Percentiles rank a stretch among this genome's conserved stretches.
phyloP scores from a whole-genome alignment of 2,113 vertebrate genomes.

The Datnioides undecimradiatus region DNA sequence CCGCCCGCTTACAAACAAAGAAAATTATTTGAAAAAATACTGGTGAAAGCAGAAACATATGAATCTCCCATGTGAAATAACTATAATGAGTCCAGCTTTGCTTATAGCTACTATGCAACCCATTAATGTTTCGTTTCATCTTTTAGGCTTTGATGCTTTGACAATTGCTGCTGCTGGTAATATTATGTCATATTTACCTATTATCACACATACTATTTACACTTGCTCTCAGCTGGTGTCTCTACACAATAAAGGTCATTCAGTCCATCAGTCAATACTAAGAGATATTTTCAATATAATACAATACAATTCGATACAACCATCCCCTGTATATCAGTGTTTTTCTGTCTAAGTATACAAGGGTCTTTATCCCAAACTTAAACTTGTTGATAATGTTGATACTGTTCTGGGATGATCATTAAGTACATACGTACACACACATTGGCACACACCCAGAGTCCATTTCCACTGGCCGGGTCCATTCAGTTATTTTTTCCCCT shows the following conservation, averaged over 20 bases:
- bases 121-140: neutral
- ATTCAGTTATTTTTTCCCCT: neutral
- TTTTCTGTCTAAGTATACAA: neutral
- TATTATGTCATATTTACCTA: neutral
- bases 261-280: neutral
- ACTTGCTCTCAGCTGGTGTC: neutral
- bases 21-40: neutral
- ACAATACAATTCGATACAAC: too few species aligned
- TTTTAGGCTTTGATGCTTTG: too few species aligned
- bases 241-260: neutral
- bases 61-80: neutral
- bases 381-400: neutral
- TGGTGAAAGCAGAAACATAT: neutral
- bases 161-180: neutral
- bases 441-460: neutral
- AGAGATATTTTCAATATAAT: neutral
- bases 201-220: neutral
- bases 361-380: neutral
- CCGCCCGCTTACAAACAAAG: too few species aligned
- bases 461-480: neutral
- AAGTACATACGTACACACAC: neutral
- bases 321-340: neutral
- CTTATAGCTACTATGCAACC: neutral
- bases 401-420: neutral
- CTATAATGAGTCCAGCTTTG: neutral